Conservation (phyloP, 2,797 vertebrate genomes). For the Cyclopterus lumpus region DNA sequence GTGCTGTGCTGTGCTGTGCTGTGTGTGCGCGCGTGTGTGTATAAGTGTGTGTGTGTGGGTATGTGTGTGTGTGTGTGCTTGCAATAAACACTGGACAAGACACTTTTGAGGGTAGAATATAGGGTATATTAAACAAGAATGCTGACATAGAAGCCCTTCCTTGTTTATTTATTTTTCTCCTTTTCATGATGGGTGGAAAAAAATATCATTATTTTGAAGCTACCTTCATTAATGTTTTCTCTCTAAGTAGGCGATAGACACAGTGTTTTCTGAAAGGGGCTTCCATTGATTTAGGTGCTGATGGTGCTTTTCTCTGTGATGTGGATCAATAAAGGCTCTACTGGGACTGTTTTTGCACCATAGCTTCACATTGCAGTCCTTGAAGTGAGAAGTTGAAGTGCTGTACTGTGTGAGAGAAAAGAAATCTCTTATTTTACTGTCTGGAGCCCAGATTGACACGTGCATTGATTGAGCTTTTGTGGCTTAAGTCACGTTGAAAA, state of each 20-base stretch:
- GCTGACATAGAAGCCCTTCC: background rate
- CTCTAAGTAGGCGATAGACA: conserved; percentile 15
- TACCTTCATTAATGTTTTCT: conserved; percentile 17
- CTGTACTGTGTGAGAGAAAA: conserved; percentile 9
- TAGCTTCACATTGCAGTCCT: conserved; percentile 53
- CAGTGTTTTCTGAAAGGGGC: conserved; percentile 55
- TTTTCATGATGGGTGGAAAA: background rate
- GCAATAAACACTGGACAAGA: conserved; percentile 35
- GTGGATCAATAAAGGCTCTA: conserved; percentile 77
- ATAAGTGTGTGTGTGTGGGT: conserved; percentile 32
- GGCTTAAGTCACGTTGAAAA: background rate
- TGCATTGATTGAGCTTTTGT: conserved; percentile 4
- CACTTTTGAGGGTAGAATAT: conserved; percentile 51
- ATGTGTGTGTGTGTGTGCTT: conserved; percentile 40
- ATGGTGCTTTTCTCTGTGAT: conserved; percentile 73
- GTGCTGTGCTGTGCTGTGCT: too few species aligned
- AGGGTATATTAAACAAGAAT: background rate
- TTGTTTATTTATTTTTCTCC: background rate
- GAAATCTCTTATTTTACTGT: conserved; percentile 10
- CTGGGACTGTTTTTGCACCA: conserved; percentile 59
- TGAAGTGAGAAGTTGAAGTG: conserved; percentile 36
- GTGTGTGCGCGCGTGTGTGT: conserved; percentile 4
- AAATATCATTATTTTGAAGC: background rate
- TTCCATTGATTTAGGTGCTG: conserved; percentile 75
- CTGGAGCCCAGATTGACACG: background rate